Base-by-base conservation (phyloP, 2,113 vertebrate species). In the Geothlypis trichas region DNA sequence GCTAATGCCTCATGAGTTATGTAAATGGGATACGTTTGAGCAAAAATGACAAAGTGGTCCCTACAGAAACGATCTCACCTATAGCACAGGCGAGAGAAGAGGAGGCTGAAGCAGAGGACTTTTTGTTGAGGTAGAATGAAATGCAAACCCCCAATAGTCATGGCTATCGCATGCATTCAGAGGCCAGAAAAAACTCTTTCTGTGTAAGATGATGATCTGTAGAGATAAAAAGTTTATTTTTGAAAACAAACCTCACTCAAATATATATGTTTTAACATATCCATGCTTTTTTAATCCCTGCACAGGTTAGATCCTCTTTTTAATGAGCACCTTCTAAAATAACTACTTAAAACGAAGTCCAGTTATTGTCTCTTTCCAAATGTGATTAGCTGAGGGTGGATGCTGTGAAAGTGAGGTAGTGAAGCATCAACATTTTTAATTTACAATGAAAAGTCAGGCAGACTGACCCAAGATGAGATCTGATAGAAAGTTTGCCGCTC, bases 81-180 rank as follows among this genome's bases (percentile, higher is more conserved):
- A 13, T 57, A 55, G 20, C 14, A 27, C 3, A 18, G 10, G 18
- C 27, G 20, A 16, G 16, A 28, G 41, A 46, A 52, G 39, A 67
- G 22, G 47, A 83, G 65, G 30, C 59, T 92, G 83, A 74, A 55
- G 68, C 75, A 11, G 1, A 19, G 2, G 6, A 88, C 90, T 90
- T 90, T 90, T 93, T 94, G 76, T 95, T 72, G 93, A 66, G 76
- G 75, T 90, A 89, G 69, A 93, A 89, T 47, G 86, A 92, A 89
- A 94, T 84, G 68, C 68, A 90, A 93, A 78, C 42, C 68, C 47
- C 33, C 31, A 19, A 88, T 23, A 79, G 90, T 46, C 52, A 6
- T 2, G 62, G 72, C 92, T 94, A 74, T 91, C 47, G 5, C 47
- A 21, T 2, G 47, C 61, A 37, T 76, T 91, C 63, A 84, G 66